A percentile compares a stretch with the other conserved stretches of the same genome.
These are phyloP conservation scores for Alviniconcha strummeri DNA, from an alignment of 2,888 invertebrate species.

Conservation along the genomic window DNA sequence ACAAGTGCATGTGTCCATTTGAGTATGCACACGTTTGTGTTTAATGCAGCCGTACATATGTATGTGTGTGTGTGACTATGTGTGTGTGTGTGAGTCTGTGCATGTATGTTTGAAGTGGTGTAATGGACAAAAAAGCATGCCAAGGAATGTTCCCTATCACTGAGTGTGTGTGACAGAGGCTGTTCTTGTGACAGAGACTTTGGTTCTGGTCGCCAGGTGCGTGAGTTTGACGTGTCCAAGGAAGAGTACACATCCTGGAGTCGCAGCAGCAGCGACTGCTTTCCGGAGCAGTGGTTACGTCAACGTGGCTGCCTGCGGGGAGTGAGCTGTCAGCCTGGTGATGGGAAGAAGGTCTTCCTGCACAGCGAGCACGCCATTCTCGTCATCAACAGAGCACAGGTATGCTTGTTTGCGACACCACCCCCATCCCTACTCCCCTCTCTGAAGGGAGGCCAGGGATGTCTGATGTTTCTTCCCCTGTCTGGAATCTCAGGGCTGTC, in stretches of 20 bases:
- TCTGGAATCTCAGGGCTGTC: no score
- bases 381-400: constrained; percentile 60
- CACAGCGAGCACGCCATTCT: constrained; percentile 84
- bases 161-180: no score
- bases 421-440: no score
- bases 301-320: constrained; percentile 79
- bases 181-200: no score
- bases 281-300: constrained; percentile 79
- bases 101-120: no score
- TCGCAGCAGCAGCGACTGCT: constrained; percentile 75
- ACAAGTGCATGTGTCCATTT: no score
- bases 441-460: not conserved
- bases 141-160: no score
- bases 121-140: no score
- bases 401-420: not conserved
- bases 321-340: constrained; percentile 80
- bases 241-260: constrained; percentile 82
- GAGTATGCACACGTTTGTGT: no score
- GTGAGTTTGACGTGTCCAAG: constrained; percentile 83
- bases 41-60: no score
- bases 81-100: no score
- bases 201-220: constrained; percentile 76
- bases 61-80: no score
- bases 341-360: constrained; percentile 81
- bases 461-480: not conserved